Base-by-base conservation (phyloP, 2,797 vertebrate species). In the Sebastes itinus region DNA sequence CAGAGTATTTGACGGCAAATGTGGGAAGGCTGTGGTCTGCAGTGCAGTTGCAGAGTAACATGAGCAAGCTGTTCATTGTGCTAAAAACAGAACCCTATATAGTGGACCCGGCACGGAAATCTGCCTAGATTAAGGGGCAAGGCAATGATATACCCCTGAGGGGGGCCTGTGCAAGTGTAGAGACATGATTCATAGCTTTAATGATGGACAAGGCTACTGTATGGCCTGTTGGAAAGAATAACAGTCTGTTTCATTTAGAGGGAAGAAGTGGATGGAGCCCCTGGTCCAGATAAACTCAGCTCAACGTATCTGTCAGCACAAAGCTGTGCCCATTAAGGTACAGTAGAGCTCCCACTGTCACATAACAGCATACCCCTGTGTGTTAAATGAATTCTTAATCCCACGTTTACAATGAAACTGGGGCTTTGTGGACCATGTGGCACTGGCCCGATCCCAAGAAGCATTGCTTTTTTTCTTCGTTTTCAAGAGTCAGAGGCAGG, bases 371-470 rank as follows among this genome's bases (percentile, higher is more conserved):
- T 78, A 82, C 83, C 87, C 88, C 89, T 88, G 84, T 87, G 84
- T 89, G 85, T 80, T 93, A 93, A 94, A 93, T 80, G 77, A 90
- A 91, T 90, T 92, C 87, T 89, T 94, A 95, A 94, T 94, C 84
- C 87, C 46, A 52, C 73, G 84, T 89, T 89, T 83, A 92, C 85
- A 92, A 76, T 64, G 87, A 86, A 90, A 84, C 64, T 22, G 80
- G 23, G 82, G 78, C 83, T 92, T 89, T 92, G 92, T 85, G 78
- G 87, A 79, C 86, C 80, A 72, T 84, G 88, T 92, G 90, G 92
- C 83, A 82, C 59, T 23, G 69, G 75, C 72, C 88, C 88, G 91
- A 89, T 90, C 63, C 77, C 63, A 52, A 72, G 54, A 76, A 80
- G 75, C 56, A 71, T 68, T 22, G 54, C 61, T 81, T 82, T 46